These are phyloP conservation scores for Phocides pigmalion DNA, from an alignment of 1,140 invertebrate species.

Conservation along the genomic window DNA sequence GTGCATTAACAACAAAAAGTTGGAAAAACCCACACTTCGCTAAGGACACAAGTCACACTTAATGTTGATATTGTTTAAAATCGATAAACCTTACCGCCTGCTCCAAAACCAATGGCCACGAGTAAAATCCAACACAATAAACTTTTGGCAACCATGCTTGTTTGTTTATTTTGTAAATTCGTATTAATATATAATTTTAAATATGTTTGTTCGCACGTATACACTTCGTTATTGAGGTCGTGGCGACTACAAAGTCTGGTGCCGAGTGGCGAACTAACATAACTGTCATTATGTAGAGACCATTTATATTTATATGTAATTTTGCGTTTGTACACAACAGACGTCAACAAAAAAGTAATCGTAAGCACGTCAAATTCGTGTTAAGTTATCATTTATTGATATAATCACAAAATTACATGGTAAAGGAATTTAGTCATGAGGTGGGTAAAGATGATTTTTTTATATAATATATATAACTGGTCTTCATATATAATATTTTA, in stretches of 20 bases:
- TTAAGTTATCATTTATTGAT: neutral
- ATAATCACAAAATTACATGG: neutral
- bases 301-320: neutral
- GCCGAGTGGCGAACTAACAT: constrained; percentile 4
- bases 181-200: constrained; percentile 3
- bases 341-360: neutral
- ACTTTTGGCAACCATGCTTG: constrained; percentile 17
- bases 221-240: no score
- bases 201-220: constrained; percentile 1
- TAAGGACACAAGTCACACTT: constrained; percentile 1
- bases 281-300: neutral
- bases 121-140: constrained; percentile 21
- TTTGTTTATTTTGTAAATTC: constrained; percentile 9
- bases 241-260: neutral
- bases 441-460: neutral
- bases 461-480: no score
- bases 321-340: neutral
- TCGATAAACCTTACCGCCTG: constrained; percentile 24
- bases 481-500: no score
- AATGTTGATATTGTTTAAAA: constrained; percentile 2
- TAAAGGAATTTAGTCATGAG: neutral
- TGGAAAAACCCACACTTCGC: constrained; percentile 12
- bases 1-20: constrained; percentile 13
- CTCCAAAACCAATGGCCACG: neutral
- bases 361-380: constrained; percentile 2